A percentile compares a stretch with the other conserved stretches of the same genome.
Conservation (phyloP, 2,113 vertebrate genomes). For the Perognathus longimembris region DNA sequence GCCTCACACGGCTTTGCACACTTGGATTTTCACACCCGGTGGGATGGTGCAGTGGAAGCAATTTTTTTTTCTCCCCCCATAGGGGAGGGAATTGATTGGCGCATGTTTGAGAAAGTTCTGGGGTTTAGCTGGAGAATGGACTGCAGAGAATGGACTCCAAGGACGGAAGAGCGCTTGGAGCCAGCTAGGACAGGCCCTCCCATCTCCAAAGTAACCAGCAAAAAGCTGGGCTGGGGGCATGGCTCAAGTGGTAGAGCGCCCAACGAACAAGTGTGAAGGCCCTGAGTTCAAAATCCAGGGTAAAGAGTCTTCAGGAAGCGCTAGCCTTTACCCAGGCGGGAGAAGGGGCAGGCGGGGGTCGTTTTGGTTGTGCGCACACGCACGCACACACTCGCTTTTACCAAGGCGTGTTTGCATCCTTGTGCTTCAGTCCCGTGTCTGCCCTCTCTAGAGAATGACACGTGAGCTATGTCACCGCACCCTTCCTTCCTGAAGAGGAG, state of each 20-base stretch:
- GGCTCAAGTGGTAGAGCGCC: too few species aligned
- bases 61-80: not conserved
- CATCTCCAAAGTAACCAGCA: too few species aligned
- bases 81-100: not conserved
- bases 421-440: not conserved
- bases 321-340: not conserved
- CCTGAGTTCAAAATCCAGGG: too few species aligned
- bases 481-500: not conserved
- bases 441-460: too few species aligned
- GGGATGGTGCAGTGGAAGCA: not conserved
- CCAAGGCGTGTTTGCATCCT: not conserved
- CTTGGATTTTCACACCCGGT: not conserved
- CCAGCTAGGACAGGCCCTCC: too few species aligned
- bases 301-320: not conserved
- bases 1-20: not conserved
- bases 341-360: too few species aligned
- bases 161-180: not conserved
- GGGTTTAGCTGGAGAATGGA: not conserved
- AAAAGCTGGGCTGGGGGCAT: too few species aligned
- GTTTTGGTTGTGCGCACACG: rapidly evolving
- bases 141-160: not conserved
- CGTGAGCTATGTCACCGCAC: not conserved
- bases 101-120: not conserved
- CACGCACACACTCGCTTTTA: not conserved
- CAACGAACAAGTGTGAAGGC: too few species aligned